Conservation (phyloP, 2,888 invertebrate genomes). For the Barypeithes pellucidus region DNA sequence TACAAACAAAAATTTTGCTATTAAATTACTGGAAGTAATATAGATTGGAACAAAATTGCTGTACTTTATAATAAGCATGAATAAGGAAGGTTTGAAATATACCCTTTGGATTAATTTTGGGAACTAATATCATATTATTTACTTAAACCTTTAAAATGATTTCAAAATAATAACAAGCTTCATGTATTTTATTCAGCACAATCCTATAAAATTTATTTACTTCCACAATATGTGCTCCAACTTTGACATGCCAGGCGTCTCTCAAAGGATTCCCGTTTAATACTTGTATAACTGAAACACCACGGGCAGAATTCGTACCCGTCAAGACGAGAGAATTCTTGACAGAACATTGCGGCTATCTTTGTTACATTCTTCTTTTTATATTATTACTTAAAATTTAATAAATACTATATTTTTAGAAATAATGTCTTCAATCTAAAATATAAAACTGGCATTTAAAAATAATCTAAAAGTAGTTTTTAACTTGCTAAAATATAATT, state of each 20-base stretch:
- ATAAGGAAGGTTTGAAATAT: too few species aligned
- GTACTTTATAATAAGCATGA: too few species aligned
- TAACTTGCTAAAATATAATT: too few species aligned
- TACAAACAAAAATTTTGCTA: too few species aligned
- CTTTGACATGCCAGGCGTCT: background rate
- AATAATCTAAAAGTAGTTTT: too few species aligned
- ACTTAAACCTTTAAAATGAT: too few species aligned
- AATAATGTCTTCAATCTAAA: too few species aligned
- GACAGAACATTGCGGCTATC: background rate
- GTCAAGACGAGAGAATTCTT: slow-evolving; percentile 3
- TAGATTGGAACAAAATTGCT: too few species aligned
- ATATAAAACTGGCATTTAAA: too few species aligned
- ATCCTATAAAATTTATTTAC: background rate
- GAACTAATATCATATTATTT: too few species aligned
- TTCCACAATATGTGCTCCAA: background rate
- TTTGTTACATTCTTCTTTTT: slow-evolving; percentile 1
- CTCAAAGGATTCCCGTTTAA: slow-evolving; percentile 1
- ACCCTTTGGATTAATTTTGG: too few species aligned
- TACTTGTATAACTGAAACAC: slow-evolving; percentile 14
- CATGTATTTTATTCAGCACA: background rate
- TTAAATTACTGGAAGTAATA: too few species aligned
- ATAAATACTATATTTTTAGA: background rate
- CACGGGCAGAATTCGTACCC: slow-evolving; percentile 7
- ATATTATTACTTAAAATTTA: background rate
- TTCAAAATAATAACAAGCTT: background rate